phyloP scores from a whole-genome alignment of 2,888 invertebrate genomes.

The Andrena camellia region DNA sequence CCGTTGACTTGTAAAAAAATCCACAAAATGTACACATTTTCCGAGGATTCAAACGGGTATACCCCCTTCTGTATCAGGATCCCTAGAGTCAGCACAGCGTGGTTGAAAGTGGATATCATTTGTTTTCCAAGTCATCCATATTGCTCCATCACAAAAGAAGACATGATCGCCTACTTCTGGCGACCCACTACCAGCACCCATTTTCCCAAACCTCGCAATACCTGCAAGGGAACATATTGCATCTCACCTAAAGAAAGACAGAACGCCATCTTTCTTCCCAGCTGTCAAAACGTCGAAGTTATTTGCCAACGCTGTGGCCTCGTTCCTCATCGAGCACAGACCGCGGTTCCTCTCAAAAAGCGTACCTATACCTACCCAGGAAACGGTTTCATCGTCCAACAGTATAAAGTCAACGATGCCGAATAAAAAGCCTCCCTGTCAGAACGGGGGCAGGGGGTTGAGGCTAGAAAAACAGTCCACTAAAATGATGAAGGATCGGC shows the following conservation, averaged over 20 bases:
- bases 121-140: too few relatives aligned
- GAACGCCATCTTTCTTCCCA: neutral
- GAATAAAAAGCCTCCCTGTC: slow-evolving; percentile 41
- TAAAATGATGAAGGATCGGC: slow-evolving; percentile 63
- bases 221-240: neutral
- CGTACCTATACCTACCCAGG: neutral
- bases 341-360: neutral
- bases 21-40: too few relatives aligned
- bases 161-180: too few relatives aligned
- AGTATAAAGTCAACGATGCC: slow-evolving; percentile 48
- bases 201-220: neutral
- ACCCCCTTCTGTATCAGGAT: too few relatives aligned
- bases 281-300: slow-evolving; percentile 7
- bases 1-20: too few relatives aligned
- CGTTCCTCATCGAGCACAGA: neutral
- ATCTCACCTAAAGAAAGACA: neutral
- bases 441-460: neutral
- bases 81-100: too few relatives aligned
- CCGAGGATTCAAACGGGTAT: too few relatives aligned
- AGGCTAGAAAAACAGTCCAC: slow-evolving; percentile 25
- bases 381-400: slow-evolving; percentile 2
- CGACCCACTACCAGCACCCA: neutral
- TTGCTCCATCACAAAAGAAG: neutral
- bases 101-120: too few relatives aligned
- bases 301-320: slow-evolving; percentile 12